Evolutionary conservation across 2,797 vertebrate species (phyloP).

Genomic region (Sandelia bainsii): DNA sequence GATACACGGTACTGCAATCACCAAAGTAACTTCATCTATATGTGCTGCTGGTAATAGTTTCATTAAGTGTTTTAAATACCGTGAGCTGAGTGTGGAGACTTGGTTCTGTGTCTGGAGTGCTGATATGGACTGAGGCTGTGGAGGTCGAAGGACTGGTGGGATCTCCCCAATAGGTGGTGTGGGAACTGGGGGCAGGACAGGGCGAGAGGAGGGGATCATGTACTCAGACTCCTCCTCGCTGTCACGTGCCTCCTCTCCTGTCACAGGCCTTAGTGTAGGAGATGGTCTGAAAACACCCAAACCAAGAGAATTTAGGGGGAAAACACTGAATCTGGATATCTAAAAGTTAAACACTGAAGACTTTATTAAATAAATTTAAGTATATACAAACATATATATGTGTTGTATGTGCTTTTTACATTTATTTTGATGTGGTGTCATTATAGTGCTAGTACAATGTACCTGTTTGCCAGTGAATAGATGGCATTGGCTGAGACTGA

Average conservation of each 20-base stretch:
- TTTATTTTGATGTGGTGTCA: not conserved
- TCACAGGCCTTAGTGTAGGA: slow-evolving; percentile 81
- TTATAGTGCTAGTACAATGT: slow-evolving; percentile 10
- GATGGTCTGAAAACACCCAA: slow-evolving; percentile 80
- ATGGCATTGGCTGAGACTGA: slow-evolving; percentile 94
- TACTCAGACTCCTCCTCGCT: slow-evolving; percentile 94
- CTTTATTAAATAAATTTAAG: not conserved
- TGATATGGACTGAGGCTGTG: slow-evolving; percentile 50
- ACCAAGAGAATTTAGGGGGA: not conserved
- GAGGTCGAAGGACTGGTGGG: slow-evolving; percentile 56
- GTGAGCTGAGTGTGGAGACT: slow-evolving; percentile 60
- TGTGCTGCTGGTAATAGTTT: not conserved
- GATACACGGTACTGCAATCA: not conserved
- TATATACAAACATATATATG: not conserved
- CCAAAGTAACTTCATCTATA: not conserved
- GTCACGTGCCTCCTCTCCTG: slow-evolving; percentile 86
- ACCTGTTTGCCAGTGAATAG: slow-evolving; percentile 93
- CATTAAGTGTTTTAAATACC: slow-evolving; percentile 51
- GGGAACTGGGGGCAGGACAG: slow-evolving; percentile 81
- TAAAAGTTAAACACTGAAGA: not conserved
- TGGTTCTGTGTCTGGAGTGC: slow-evolving; percentile 60
- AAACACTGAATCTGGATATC: slow-evolving; percentile 1
- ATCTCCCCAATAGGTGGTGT: slow-evolving; percentile 52
- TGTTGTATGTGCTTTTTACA: not conserved
- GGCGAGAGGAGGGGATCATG: slow-evolving; percentile 95